Evolutionary conservation across 1,140 invertebrate species (phyloP).

Genomic region (Cherax quadricarinatus): DNA sequence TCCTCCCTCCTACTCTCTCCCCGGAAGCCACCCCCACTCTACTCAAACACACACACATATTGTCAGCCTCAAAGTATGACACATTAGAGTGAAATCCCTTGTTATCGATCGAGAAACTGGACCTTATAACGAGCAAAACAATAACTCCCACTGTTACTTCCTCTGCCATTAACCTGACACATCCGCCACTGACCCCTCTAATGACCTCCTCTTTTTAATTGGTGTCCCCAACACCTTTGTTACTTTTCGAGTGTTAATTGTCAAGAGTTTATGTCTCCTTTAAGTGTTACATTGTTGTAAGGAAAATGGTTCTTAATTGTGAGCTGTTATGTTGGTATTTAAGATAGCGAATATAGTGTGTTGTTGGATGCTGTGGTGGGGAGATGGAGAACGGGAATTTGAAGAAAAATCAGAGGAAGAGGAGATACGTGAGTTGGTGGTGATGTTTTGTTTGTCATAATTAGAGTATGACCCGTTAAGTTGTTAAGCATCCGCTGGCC

Average conservation of each 20-base stretch:
- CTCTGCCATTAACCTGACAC: not conserved
- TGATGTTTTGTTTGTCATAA: no score
- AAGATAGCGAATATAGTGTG: no score
- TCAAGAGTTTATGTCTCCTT: not conserved
- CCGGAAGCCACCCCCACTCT: not conserved
- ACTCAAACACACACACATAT: not conserved
- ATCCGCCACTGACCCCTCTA: constrained; percentile 53
- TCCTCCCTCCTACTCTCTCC: not conserved
- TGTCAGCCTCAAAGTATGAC: no score
- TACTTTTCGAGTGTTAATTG: not conserved
- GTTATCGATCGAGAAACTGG: not conserved
- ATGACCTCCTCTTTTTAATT: not conserved
- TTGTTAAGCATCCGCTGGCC: no score
- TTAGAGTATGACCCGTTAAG: no score
- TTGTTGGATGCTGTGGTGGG: no score
- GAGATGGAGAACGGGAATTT: no score
- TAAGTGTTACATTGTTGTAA: no score
- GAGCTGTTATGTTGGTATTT: no score
- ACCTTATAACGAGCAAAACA: not conserved
- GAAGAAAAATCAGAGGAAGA: no score
- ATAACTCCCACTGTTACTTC: not conserved
- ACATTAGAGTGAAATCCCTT: not conserved
- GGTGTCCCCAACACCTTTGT: not conserved
- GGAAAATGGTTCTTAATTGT: no score
- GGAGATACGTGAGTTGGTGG: no score